A percentile compares a stretch with the other conserved stretches of the same genome.
phyloP scores from a whole-genome alignment of 2,113 vertebrate genomes.

The Hymenochirus boettgeri region DNA sequence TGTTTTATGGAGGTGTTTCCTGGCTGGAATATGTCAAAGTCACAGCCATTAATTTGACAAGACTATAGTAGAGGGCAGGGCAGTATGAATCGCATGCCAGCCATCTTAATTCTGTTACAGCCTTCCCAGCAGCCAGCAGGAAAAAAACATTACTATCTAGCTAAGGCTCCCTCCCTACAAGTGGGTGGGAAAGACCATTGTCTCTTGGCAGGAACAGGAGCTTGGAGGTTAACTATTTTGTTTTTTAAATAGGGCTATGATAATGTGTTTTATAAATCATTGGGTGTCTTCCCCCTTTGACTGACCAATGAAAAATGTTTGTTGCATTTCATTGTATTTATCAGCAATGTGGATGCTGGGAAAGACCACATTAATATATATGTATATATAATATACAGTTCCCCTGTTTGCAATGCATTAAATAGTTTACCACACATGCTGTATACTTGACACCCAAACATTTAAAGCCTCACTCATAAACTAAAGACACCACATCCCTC shows the following conservation, averaged over 20 bases:
- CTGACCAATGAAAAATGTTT: too few relatives aligned
- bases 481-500: background rate
- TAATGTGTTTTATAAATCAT: too few relatives aligned
- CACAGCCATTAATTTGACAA: conserved; percentile 39
- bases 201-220: background rate
- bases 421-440: too few relatives aligned
- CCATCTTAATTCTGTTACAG: conserved; percentile 1
- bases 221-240: background rate
- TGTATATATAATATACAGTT: too few relatives aligned
- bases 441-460: too few relatives aligned
- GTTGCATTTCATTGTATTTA: too few relatives aligned
- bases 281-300: too few relatives aligned
- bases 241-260: too few relatives aligned
- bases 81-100: background rate
- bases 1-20: conserved; percentile 36
- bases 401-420: too few relatives aligned
- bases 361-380: too few relatives aligned
- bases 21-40: conserved; percentile 39
- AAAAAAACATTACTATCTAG: background rate
- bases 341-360: too few relatives aligned
- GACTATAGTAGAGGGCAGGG: conserved; percentile 28
- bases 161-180: conserved; percentile 19
- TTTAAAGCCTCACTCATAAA: too few relatives aligned
- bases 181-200: conserved; percentile 8
- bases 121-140: conserved; percentile 8